These are phyloP conservation scores for Xestia c-nigrum DNA, from an alignment of 2,888 invertebrate species.

Conservation along the genomic window DNA sequence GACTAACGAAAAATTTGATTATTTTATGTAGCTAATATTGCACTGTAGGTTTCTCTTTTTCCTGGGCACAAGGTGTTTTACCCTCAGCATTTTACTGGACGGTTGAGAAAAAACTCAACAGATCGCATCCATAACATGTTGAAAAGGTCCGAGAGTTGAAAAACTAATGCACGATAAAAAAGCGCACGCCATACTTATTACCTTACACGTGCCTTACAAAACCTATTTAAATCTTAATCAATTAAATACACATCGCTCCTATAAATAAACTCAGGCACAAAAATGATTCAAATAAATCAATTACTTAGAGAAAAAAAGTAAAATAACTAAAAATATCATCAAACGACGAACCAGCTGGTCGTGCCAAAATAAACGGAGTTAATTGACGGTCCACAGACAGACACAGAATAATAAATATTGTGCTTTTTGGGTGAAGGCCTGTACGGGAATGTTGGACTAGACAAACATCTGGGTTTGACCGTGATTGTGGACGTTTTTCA, in stretches of 20 bases:
- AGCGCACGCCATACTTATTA: no score
- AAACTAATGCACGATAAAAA: background rate
- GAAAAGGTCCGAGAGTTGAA: background rate
- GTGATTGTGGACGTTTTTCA: background rate
- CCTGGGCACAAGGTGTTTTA: background rate
- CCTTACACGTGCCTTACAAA: background rate
- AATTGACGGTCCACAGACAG: conserved; percentile 58
- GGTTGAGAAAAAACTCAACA: background rate
- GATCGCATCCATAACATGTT: background rate
- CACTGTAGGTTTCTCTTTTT: no score
- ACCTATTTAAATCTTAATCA: background rate
- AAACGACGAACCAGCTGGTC: conserved; percentile 37
- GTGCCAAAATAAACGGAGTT: conserved; percentile 61
- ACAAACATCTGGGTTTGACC: conserved; percentile 26
- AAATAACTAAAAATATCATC: conserved; percentile 46
- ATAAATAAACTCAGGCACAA: conserved; percentile 20
- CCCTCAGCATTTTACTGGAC: background rate
- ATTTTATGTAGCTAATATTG: no score
- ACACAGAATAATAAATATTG: conserved; percentile 51
- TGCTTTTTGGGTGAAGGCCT: conserved; percentile 64
- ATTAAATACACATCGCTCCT: background rate
- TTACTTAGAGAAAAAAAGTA: conserved; percentile 3
- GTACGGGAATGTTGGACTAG: conserved; percentile 26
- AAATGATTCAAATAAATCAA: conserved; percentile 20
- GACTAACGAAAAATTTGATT: no score